phyloP scores from a whole-genome alignment of 2,113 vertebrate species.

The Cheilinus undulatus region DNA sequence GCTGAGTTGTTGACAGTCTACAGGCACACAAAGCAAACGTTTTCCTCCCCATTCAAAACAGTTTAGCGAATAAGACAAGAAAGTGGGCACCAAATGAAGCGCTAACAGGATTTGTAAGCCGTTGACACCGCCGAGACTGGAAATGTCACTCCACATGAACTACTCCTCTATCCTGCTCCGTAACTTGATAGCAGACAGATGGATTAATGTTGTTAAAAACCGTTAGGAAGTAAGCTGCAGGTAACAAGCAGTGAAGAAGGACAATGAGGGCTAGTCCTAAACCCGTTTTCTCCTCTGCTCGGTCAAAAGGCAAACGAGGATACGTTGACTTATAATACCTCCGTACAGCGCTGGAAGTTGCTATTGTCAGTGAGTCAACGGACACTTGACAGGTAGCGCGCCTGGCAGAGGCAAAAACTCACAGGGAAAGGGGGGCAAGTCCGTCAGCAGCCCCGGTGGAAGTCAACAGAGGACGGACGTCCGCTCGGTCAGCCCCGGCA shows the following conservation, averaged over 20 bases:
- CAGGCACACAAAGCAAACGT: conserved; percentile 36
- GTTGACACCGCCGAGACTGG: conserved; percentile 30
- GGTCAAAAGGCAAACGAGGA: conserved; percentile 39
- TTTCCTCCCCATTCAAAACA: conserved; percentile 68
- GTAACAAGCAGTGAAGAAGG: conserved; percentile 19
- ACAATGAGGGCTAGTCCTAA: conserved; percentile 19
- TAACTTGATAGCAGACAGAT: conserved; percentile 78
- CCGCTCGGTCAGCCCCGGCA: conserved; percentile 15
- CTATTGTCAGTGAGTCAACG: conserved; percentile 64
- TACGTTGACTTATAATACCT: conserved; percentile 54
- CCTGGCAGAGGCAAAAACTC: conserved; percentile 60
- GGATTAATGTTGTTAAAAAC: conserved; percentile 53
- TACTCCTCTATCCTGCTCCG: conserved; percentile 56
- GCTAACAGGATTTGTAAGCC: conserved; percentile 5
- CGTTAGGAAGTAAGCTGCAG: conserved; percentile 28
- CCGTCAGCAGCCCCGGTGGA: conserved; percentile 31
- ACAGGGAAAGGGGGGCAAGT: conserved; percentile 48
- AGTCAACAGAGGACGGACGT: conserved; percentile 40
- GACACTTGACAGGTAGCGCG: conserved; percentile 77
- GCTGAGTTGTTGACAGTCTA: conserved; percentile 51
- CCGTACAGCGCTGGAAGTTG: conserved; percentile 71
- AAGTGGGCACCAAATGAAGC: conserved; percentile 7
- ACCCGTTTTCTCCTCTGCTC: conserved; percentile 10
- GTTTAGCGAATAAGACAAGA: neutral
- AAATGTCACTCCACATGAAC: conserved; percentile 62